These are phyloP conservation scores for Vanacampus margaritifer DNA, from an alignment of 2,113 vertebrate genomes.

Conservation along the genomic window DNA sequence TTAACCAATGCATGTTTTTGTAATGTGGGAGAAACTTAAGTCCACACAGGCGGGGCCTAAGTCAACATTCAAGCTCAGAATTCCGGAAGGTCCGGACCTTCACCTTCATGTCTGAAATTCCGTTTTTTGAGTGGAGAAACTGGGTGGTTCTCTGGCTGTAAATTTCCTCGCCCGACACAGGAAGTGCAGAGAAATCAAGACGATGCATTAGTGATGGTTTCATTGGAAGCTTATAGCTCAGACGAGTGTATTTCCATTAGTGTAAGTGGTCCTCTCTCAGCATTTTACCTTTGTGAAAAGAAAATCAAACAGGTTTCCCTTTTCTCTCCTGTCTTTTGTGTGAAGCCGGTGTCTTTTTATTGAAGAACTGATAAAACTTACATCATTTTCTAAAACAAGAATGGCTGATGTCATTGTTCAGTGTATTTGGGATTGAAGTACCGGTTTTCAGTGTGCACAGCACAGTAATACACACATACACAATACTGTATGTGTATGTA, in stretches of 20 bases:
- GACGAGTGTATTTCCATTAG: slow-evolving; percentile 33
- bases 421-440: not conserved
- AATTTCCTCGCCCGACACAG: not conserved
- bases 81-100: too few relatives aligned
- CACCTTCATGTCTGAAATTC: not conserved
- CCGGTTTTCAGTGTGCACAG: slow-evolving; percentile 5
- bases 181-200: not conserved
- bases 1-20: too few relatives aligned
- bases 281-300: slow-evolving; percentile 16
- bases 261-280: slow-evolving; percentile 27
- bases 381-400: slow-evolving; percentile 8
- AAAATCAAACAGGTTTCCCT: slow-evolving; percentile 7
- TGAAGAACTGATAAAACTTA: slow-evolving; percentile 18
- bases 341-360: slow-evolving; percentile 5
- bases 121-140: not conserved
- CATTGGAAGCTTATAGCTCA: slow-evolving; percentile 5
- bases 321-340: not conserved
- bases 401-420: slow-evolving; percentile 4
- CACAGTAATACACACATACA: not conserved
- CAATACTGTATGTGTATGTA: too few relatives aligned
- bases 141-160: not conserved
- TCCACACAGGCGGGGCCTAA: too few relatives aligned
- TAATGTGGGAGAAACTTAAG: too few relatives aligned
- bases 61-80: too few relatives aligned
- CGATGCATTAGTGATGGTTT: slow-evolving; percentile 13